Percentiles rank a stretch among this genome's conserved stretches.
phyloP scores from a whole-genome alignment of 2,113 vertebrate genomes.

The Madoqua kirkii region DNA sequence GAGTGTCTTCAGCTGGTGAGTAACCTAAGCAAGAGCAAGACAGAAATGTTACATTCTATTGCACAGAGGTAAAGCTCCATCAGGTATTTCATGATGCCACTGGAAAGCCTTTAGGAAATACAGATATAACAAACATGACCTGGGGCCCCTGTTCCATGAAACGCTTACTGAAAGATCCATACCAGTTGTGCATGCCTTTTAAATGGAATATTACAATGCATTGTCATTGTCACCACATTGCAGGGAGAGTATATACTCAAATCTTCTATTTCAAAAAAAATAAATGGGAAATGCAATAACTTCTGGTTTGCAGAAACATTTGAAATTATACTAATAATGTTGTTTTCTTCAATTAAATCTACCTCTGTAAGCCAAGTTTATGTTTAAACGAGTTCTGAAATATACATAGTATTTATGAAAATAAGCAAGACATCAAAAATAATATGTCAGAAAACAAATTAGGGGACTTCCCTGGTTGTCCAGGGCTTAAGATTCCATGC shows the following conservation, averaged over 20 bases:
- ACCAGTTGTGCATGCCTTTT: conserved; percentile 2
- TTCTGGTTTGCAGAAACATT: neutral
- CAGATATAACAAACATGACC: neutral
- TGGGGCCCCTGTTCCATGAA: conserved; percentile 6
- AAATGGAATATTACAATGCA: neutral
- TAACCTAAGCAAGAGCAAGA: neutral
- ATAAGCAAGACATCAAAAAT: neutral
- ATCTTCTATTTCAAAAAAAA: conserved; percentile 33
- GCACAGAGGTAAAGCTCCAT: neutral
- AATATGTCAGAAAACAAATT: neutral
- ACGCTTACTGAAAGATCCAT: neutral
- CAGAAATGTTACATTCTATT: neutral
- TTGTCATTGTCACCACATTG: neutral
- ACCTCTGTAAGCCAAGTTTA: neutral
- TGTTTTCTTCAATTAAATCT: neutral
- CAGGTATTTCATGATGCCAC: neutral
- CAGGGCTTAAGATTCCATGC: neutral
- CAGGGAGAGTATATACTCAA: neutral
- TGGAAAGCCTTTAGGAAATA: conserved; percentile 48
- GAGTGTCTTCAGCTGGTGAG: neutral
- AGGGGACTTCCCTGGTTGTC: neutral
- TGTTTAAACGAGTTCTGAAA: neutral
- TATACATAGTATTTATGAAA: neutral
- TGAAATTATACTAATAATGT: neutral
- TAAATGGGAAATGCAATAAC: neutral